phyloP scores from a whole-genome alignment of 2,797 vertebrate genomes.

The Silurus lanzhouensis region DNA sequence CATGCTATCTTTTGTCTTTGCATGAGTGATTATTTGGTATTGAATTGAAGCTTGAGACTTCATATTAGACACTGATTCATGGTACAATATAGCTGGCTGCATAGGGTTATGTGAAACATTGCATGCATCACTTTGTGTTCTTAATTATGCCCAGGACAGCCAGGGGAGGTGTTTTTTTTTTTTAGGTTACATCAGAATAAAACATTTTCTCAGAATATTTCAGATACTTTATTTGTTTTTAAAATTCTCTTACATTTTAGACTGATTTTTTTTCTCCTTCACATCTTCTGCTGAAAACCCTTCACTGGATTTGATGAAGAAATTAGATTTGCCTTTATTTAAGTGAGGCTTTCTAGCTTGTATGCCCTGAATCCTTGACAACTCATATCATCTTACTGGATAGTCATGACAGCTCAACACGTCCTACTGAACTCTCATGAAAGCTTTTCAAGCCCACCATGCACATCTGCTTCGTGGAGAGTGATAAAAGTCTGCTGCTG shows the following conservation, averaged over 20 bases:
- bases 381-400: constrained; percentile 49
- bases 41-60: not conserved
- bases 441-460: constrained; percentile 6
- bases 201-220: not conserved
- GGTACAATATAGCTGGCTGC: not conserved
- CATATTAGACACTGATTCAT: not conserved
- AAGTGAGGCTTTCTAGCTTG: constrained; percentile 55
- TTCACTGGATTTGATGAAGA: not conserved
- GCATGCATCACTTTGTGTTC: constrained; percentile 38
- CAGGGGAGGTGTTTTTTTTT: constrained; percentile 1
- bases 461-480: constrained; percentile 38
- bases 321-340: constrained; percentile 1
- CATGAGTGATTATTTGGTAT: constrained; percentile 32
- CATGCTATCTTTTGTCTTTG: constrained; percentile 30
- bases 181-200: not conserved
- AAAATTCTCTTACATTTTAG: not conserved
- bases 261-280: not conserved
- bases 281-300: not conserved
- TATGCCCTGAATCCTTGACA: constrained; percentile 24
- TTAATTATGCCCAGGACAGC: constrained; percentile 14
- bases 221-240: not conserved
- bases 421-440: constrained; percentile 33
- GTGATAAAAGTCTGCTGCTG: constrained; percentile 37
- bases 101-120: constrained; percentile 16
- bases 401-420: constrained; percentile 44